Base-by-base conservation (phyloP, 2,888 invertebrate species). In the Thera britannica region DNA sequence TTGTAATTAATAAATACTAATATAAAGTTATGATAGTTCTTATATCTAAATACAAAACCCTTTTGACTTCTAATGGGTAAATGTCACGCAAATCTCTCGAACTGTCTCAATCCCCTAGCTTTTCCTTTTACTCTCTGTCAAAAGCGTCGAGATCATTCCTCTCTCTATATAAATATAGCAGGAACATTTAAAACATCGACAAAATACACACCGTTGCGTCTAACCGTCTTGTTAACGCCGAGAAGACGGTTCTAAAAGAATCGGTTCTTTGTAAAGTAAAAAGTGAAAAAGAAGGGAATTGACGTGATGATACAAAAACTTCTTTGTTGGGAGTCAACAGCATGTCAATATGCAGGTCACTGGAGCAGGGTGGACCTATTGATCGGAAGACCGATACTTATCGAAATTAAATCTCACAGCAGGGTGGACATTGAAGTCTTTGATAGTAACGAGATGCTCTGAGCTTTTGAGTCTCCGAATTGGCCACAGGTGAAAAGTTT, bases 331-430 rank as follows among this genome's bases (percentile, higher is more conserved):
- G 76, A 79, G 78, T 77, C 78, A 78, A 75, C 76, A 82, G 82
- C 80, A 82, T 82, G 83, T 83, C 82, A 85, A 82, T 87, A 86
- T 84, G 84, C 82, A 78, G 89, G 89, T 90, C 82, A 90, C 84
- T 86, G 72, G 90, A 84, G 74, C 87, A 89, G 81, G 79, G 77
- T 80, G 75, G 34, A 52, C 9, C 52, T 77, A 78, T 75, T 80
- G 85, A 84, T 84, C 77, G 70, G 77, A 79, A 81, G 84, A 83
- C 81, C 80, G 85, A 87, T 87, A 84, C 79, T 84, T 86, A 91
- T 90, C 89, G 81, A 87, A 90, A 87, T 89, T 88, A 84, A 84
- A 89, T 88, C 86, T 86, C 88, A 72, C 89, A 86, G 88, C 90
- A 83, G 87, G 23, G 90, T 86, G 86, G 73, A 82, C 83, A 82